A percentile compares a stretch with the other conserved stretches of the same genome.
Evolutionary conservation across 2,888 invertebrate species (phyloP).

Genomic region (Elaeidobius kamerunicus): DNA sequence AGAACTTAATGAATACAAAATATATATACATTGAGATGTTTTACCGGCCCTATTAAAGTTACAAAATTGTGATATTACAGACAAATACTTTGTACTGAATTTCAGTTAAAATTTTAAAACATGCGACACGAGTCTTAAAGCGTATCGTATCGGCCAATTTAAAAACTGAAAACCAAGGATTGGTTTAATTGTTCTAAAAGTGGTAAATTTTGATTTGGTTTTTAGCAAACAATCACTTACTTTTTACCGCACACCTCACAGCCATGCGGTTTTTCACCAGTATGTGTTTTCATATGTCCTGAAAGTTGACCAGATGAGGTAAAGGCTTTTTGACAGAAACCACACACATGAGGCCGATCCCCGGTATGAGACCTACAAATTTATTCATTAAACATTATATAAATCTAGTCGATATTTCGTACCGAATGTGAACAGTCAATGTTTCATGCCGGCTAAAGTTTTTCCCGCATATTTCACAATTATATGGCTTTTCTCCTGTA

Average conservation of each 20-base stretch:
- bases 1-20: no score
- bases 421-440: constrained; percentile 46
- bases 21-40: no score
- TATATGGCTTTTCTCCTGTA: constrained; percentile 49
- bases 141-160: no score
- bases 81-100: no score
- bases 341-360: constrained; percentile 48
- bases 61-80: no score
- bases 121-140: no score
- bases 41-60: no score
- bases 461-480: constrained; percentile 47
- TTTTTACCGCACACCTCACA: constrained; percentile 48
- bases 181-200: no score
- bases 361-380: constrained; percentile 46
- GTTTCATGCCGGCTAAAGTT: constrained; percentile 49
- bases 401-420: background rate
- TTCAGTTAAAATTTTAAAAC: no score
- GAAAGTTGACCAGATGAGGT: constrained; percentile 48
- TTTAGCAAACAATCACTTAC: constrained; percentile 36
- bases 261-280: constrained; percentile 47
- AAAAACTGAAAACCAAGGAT: no score
- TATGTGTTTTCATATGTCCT: constrained; percentile 49
- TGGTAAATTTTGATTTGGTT: constrained; percentile 4
- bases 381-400: background rate
- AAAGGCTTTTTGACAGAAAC: constrained; percentile 47